Evolutionary conservation across 2,888 invertebrate genomes (phyloP), one percentile per base, ranked within the genome.

Genomic region (Lasius fuliginosus): DNA sequence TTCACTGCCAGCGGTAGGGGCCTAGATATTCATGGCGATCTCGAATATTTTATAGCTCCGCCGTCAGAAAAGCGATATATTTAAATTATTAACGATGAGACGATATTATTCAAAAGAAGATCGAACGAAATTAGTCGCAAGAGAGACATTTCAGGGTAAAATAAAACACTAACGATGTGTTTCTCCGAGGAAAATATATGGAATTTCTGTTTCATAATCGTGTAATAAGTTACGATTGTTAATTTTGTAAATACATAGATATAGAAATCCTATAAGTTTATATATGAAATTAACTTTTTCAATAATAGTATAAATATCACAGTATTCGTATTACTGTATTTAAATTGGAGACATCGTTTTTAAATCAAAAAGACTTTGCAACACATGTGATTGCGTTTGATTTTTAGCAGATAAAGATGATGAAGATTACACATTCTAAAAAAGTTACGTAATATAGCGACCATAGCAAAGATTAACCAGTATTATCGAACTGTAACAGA

Each of bases 221-320:
- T 65, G 8, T 27, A n/a, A 36, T 42, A 46, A 64, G 23, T 62
- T 27, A 62, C 15, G 30, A 40, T 30, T 3, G 18, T 53, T 65
- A 65, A 40, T 76, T 65, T 65, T 76, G 76, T 65, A 65, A 76
- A 76, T 76, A 53, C 53, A 36, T 27, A 65, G 42, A 40, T 40
- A 36, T 53, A 71, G 8, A 8, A 8, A 64, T 49, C 1, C 23
- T 33, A 33, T 36, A 40, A 53, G n/a, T 49, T 49, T 49, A 62
- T 49, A 33, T 23, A 46, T 36, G 6, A 40, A 65, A 65, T 65
- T n/a, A 27, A 27, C 36, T 27, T 76, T 27, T 76, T 15, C 6
- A 27, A 15, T 53, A n/a, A 23, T 4, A 6, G 8, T 68, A 30
- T 1, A 56, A 36, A 71, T 6, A 6, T 58, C 9, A 9, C 23